Conservation (phyloP, 2,888 invertebrate genomes). For the Amitus sp. region DNA sequence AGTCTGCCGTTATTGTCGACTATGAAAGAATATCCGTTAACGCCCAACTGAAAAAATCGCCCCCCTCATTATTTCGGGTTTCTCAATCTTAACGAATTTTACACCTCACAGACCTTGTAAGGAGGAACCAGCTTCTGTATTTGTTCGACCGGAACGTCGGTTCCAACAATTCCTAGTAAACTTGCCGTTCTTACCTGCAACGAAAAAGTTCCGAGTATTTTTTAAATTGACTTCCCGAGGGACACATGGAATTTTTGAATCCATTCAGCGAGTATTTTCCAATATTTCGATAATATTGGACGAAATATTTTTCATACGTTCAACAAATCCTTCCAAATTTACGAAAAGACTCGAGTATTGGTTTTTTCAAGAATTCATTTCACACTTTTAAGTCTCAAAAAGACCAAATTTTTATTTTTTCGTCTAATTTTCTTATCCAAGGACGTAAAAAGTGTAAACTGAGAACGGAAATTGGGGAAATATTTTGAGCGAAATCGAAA, state of each 20-base stretch:
- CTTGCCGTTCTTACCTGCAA: slow-evolving; percentile 87
- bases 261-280: too few relatives aligned
- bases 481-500: too few relatives aligned
- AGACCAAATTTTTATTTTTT: too few relatives aligned
- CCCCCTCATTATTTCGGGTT: slow-evolving; percentile 15
- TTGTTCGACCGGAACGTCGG: slow-evolving; percentile 95
- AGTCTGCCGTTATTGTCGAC: slow-evolving; percentile 98
- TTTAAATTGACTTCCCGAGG: too few relatives aligned
- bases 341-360: too few relatives aligned
- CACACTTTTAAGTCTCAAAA: too few relatives aligned
- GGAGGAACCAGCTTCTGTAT: slow-evolving; percentile 94
- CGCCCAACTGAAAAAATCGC: slow-evolving; percentile 80
- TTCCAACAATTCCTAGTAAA: slow-evolving; percentile 95
- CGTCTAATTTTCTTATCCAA: slow-evolving; percentile 13
- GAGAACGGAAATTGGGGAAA: too few relatives aligned
- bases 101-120: slow-evolving; percentile 76
- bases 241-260: too few relatives aligned
- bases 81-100: neutral
- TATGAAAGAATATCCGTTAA: slow-evolving; percentile 96
- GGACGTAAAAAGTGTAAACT: neutral
- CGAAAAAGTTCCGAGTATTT: too few relatives aligned
- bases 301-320: too few relatives aligned
- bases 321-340: slow-evolving; percentile 46
- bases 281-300: too few relatives aligned
- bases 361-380: too few relatives aligned